These are phyloP conservation scores for Phytoseiulus persimilis DNA, from an alignment of 2,888 invertebrate genomes.

Conservation along the genomic window DNA sequence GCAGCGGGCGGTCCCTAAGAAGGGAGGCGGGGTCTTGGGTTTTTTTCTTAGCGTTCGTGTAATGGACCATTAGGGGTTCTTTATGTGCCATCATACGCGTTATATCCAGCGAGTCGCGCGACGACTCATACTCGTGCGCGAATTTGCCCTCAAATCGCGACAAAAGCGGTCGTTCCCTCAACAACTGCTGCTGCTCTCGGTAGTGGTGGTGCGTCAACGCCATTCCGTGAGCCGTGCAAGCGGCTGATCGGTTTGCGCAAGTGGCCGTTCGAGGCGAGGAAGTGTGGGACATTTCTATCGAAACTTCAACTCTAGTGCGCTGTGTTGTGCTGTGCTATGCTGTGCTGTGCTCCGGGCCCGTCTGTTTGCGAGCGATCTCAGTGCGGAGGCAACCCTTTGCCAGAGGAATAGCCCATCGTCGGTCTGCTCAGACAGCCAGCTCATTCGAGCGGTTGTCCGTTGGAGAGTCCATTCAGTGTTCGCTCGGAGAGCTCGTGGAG, in stretches of 20 bases:
- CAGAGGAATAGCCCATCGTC: background rate
- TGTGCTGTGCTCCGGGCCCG: background rate
- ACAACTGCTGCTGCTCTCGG: background rate
- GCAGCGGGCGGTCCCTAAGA: constrained; percentile 29
- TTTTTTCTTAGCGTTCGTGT: constrained; percentile 38
- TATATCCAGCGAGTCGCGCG: constrained; percentile 36
- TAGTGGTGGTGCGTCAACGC: background rate
- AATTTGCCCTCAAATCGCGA: constrained; percentile 32
- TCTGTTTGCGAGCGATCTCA: background rate
- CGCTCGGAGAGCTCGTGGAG: background rate
- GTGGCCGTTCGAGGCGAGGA: background rate
- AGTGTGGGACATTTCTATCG: background rate
- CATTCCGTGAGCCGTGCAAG: background rate
- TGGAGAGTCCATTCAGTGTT: background rate
- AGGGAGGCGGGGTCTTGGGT: constrained; percentile 1
- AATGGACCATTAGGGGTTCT: constrained; percentile 39
- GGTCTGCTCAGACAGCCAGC: background rate
- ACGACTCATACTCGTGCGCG: constrained; percentile 36
- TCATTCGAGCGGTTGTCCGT: no score
- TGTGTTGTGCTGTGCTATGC: background rate
- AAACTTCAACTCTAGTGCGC: background rate
- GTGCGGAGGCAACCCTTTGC: background rate
- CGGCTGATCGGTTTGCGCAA: constrained; percentile 5
- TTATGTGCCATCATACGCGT: constrained; percentile 39
- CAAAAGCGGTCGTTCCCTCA: constrained; percentile 14